Evolutionary conservation across 2,797 vertebrate species (phyloP), one percentile per base, ranked within the genome.

Genomic region (Falco berigora): DNA sequence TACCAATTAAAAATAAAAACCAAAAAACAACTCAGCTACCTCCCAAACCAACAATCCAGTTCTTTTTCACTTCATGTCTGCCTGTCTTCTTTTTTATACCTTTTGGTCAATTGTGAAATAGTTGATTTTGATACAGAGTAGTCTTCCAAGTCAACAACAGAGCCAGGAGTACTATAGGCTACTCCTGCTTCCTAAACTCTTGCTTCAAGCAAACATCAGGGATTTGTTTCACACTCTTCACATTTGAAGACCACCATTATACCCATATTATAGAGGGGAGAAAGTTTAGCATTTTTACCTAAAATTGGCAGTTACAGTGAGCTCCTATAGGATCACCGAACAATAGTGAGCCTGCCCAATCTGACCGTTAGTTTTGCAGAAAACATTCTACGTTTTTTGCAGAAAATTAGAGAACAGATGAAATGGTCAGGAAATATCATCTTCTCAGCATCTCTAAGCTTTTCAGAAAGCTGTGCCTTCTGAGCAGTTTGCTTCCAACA

Each of bases 381-480:
- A 68, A 72, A 36, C 38, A 40, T 40, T 40, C 38, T 40, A 10
- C 38, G 13, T 40, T 40, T 67, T 85, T 79, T 71, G 46, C 50
- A 59, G 53, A 58, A 68, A 72, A 34, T 47, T 6, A 75, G 50
- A 49, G 25, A 85, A 28, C 27, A 71, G 19, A 46, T n/a, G 6
- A 82, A 84, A 66, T 30, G 24, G 14, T 63, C 32, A 30, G 46
- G 18, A 34, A 63, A 15, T 30, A 93, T 98, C 98, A 93, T 98
- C 98, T 98, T 97, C 97, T 98, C 97, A 56, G 96, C 92, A 36
- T 96, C 97, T 88, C 97, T 97, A 76, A 98, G 94, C 93, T 95
- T 97, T 52, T 91, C 87, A 66, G 92, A 97, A 76, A 98, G 94
- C 49, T 91, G 95, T 28, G 96, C 93, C 88, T 98, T 98, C 63